Conservation (phyloP, 2,797 vertebrate species). For the Trachurus trachurus region DNA sequence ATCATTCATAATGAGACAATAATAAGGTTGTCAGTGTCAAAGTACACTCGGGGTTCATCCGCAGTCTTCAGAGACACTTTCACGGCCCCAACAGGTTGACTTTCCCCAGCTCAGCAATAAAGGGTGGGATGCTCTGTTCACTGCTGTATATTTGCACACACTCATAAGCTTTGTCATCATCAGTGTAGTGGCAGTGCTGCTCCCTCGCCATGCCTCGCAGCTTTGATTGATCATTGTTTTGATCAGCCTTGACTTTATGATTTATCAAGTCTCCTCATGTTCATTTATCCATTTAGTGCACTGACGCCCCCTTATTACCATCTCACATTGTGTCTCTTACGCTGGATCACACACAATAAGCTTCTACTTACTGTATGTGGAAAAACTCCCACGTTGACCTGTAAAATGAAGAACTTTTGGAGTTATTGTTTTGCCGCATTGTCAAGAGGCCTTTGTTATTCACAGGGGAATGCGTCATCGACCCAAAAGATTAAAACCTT, state of each 20-base stretch:
- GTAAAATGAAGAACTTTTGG: not conserved
- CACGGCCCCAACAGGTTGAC: slow-evolving; percentile 5
- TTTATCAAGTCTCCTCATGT: slow-evolving; percentile 65
- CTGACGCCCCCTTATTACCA: slow-evolving; percentile 59
- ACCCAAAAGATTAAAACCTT: too few species aligned
- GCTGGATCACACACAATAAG: slow-evolving; percentile 42
- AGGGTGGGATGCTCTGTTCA: slow-evolving; percentile 12
- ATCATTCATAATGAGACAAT: not conserved
- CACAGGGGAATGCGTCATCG: not conserved
- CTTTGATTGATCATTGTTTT: slow-evolving; percentile 77
- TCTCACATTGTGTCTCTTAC: slow-evolving; percentile 50
- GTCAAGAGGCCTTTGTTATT: not conserved
- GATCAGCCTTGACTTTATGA: slow-evolving; percentile 68
- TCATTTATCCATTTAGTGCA: slow-evolving; percentile 69
- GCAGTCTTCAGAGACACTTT: not conserved
- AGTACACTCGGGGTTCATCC: not conserved
- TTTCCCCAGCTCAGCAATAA: slow-evolving; percentile 29
- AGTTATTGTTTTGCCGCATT: not conserved
- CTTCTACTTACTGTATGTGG: not conserved
- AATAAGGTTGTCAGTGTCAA: not conserved
- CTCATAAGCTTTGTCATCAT: slow-evolving; percentile 66
- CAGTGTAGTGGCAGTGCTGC: slow-evolving; percentile 43
- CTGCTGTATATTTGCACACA: slow-evolving; percentile 34
- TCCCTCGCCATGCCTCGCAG: slow-evolving; percentile 44
- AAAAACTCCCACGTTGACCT: not conserved